Evolutionary conservation across 2,888 invertebrate species (phyloP).

Genomic region (Trachelus tabidus): DNA sequence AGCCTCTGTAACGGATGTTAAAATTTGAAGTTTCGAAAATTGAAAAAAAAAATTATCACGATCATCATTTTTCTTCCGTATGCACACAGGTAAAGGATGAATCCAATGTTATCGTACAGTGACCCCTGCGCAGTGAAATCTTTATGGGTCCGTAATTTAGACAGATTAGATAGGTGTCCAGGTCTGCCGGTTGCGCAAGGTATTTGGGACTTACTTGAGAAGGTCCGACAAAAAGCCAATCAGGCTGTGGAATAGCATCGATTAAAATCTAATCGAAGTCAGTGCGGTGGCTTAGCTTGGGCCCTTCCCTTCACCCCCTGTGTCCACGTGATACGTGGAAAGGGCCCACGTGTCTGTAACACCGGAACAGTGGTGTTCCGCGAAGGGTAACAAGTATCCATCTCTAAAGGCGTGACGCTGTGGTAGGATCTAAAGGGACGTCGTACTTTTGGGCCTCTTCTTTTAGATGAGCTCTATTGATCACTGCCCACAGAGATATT

Average conservation of each 20-base stretch:
- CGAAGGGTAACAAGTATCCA: not conserved
- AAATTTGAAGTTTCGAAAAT: not conserved
- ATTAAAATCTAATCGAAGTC: constrained; percentile 28
- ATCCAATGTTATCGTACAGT: not conserved
- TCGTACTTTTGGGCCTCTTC: not conserved
- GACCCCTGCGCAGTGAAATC: not conserved
- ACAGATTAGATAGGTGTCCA: not conserved
- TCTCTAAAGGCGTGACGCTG: not conserved
- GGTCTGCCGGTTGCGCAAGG: not conserved
- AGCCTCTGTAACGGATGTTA: not conserved
- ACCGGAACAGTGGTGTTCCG: not conserved
- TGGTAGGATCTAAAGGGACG: not conserved
- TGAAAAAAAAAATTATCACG: not conserved
- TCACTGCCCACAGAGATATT: constrained; percentile 19
- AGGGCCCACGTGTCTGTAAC: not conserved
- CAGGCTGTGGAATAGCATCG: constrained; percentile 20
- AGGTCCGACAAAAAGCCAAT: constrained; percentile 19
- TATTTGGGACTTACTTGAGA: not conserved
- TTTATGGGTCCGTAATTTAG: not conserved
- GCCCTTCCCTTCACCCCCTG: not conserved
- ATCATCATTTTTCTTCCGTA: not conserved
- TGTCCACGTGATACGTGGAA: constrained; percentile 22
- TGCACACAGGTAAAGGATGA: not conserved
- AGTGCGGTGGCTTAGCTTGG: not conserved
- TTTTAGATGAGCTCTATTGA: not conserved